Percentiles rank a stretch among this genome's conserved stretches.
phyloP scores from a whole-genome alignment of 2,113 vertebrate species.

The Turdus rufiventris region DNA sequence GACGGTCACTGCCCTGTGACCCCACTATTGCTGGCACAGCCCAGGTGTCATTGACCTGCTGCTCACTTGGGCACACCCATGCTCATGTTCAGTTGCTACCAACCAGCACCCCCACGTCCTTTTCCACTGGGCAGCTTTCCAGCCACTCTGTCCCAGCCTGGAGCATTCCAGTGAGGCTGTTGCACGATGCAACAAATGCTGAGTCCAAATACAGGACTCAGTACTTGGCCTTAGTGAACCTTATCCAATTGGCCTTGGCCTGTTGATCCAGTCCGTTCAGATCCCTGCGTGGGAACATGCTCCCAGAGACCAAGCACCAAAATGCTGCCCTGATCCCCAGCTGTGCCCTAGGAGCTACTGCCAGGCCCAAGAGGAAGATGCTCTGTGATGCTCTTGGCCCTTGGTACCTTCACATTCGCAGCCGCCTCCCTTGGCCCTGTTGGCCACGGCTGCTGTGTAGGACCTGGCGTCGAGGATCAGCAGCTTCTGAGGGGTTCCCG shows the following conservation, averaged over 20 bases:
- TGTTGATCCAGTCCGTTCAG: background rate
- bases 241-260: background rate
- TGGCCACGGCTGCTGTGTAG: conserved; percentile 95
- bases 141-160: background rate
- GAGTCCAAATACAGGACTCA: background rate
- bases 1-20: background rate
- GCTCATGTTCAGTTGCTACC: background rate
- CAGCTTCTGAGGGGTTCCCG: conserved; percentile 86
- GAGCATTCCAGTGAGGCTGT: background rate
- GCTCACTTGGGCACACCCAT: background rate
- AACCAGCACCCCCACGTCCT: background rate
- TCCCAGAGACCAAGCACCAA: background rate
- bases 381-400: background rate
- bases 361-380: background rate
- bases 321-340: accelerated
- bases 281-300: accelerated
- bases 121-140: background rate
- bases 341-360: background rate
- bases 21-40: background rate
- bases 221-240: background rate
- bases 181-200: too few species aligned
- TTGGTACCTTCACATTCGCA: conserved; percentile 94
- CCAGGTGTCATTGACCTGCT: background rate
- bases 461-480: conserved; percentile 96
- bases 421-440: conserved; percentile 97